Evolutionary conservation across 2,888 invertebrate species (phyloP).

Genomic region (Pheosia gnoma): DNA sequence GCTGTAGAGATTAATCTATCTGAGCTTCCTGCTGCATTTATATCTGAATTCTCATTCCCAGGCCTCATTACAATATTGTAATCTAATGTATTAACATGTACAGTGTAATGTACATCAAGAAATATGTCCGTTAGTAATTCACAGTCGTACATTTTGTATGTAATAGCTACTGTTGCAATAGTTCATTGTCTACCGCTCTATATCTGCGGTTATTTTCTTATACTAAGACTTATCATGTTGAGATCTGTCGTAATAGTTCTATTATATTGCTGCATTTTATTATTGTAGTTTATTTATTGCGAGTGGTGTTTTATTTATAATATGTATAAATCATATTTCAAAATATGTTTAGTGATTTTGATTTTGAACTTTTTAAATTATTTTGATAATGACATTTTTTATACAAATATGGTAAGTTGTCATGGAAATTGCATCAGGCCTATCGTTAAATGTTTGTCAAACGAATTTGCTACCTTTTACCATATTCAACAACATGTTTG

Average conservation of each 20-base stretch:
- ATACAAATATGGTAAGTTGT: constrained; percentile 32
- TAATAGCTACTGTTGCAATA: constrained; percentile 9
- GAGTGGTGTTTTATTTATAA: neutral
- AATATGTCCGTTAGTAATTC: constrained; percentile 43
- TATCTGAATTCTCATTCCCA: constrained; percentile 42
- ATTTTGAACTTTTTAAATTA: constrained; percentile 17
- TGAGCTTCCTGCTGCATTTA: constrained; percentile 19
- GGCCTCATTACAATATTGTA: constrained; percentile 42
- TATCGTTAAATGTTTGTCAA: constrained; percentile 23
- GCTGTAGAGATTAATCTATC: constrained; percentile 18
- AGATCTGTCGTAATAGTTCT: neutral
- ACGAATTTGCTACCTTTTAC: constrained; percentile 29
- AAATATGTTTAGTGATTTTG: too few relatives aligned
- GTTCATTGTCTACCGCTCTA: constrained; percentile 31
- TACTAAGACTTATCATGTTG: constrained; percentile 4
- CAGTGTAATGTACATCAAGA: constrained; percentile 31
- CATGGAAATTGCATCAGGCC: constrained; percentile 28
- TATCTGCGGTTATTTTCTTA: constrained; percentile 25
- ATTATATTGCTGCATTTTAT: neutral
- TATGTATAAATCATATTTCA: too few relatives aligned
- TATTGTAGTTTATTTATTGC: neutral
- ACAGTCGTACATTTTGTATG: constrained; percentile 43
- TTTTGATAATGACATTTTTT: constrained; percentile 31
- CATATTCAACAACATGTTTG: constrained; percentile 12
- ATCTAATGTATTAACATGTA: constrained; percentile 34